phyloP scores from a whole-genome alignment of 2,113 vertebrate genomes.

The Trinectes maculatus region DNA sequence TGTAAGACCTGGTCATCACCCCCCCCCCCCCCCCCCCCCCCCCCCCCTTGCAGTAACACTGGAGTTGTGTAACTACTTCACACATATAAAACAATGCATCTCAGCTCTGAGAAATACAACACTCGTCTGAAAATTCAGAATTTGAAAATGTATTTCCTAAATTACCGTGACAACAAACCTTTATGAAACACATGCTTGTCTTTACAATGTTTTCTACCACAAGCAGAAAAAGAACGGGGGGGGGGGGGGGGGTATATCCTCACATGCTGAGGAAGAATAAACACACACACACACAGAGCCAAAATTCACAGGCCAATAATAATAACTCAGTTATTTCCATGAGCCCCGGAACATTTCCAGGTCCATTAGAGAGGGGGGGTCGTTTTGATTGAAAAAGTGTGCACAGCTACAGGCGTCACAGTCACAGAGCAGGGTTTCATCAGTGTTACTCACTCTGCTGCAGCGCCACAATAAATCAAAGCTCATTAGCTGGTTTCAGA shows the following conservation, averaged over 20 bases:
- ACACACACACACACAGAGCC: neutral
- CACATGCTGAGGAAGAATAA: conserved; percentile 1
- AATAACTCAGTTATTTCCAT: conserved; percentile 30
- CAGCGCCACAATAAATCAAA: neutral
- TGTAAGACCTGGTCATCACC: no score
- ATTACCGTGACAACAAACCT: neutral
- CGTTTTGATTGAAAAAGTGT: conserved; percentile 15
- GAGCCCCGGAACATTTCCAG: conserved; percentile 14
- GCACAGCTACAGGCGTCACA: conserved; percentile 1
- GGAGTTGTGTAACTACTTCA: no score
- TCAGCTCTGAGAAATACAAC: conserved; percentile 8
- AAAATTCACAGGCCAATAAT: conserved; percentile 27
- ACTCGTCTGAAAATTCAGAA: neutral
- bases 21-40: no score
- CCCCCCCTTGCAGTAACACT: no score
- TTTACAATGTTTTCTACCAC: neutral
- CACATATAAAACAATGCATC: conserved; percentile 11
- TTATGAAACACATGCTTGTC: neutral
- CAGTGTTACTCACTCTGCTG: neutral
- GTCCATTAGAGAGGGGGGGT: conserved; percentile 8
- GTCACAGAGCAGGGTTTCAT: conserved; percentile 14
- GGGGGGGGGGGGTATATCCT: neutral
- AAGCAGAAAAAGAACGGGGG: conserved; percentile 10
- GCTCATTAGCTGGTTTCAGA: neutral
- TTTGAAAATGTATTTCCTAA: neutral